These are phyloP conservation scores for Poeciliopsis turneri DNA, from an alignment of 2,797 vertebrate genomes.

Conservation along the genomic window DNA sequence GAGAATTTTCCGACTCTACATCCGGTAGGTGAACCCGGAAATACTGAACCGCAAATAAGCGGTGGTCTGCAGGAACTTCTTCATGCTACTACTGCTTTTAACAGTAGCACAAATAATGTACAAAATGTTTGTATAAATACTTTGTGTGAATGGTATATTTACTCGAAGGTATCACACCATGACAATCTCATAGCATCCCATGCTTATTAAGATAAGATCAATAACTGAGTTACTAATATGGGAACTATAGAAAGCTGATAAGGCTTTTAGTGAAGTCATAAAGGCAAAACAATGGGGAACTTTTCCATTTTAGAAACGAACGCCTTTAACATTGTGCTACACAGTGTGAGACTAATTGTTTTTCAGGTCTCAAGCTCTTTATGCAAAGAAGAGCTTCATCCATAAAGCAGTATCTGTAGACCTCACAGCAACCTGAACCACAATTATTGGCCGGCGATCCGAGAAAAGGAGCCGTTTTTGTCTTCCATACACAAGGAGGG, in stretches of 20 bases:
- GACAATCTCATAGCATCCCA: background rate
- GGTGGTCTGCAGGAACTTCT: background rate
- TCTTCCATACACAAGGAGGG: constrained; percentile 13
- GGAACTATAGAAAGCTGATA: background rate
- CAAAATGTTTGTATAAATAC: background rate
- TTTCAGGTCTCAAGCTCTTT: background rate
- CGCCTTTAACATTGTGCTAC: background rate
- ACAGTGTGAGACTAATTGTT: background rate
- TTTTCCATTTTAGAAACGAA: background rate
- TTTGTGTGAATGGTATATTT: background rate
- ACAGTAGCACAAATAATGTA: background rate
- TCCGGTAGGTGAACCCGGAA: background rate
- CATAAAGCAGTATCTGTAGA: background rate
- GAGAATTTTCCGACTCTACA: background rate
- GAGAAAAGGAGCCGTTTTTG: background rate
- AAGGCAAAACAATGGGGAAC: background rate
- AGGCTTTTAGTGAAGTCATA: background rate
- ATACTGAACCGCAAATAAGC: background rate
- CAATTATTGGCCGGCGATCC: background rate
- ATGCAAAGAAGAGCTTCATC: background rate
- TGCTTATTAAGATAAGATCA: background rate
- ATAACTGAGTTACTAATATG: background rate
- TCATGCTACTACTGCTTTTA: background rate
- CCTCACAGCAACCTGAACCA: background rate
- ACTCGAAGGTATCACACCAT: background rate